Base-by-base conservation (phyloP, 2,113 vertebrate genomes). In the Python bivittatus region DNA sequence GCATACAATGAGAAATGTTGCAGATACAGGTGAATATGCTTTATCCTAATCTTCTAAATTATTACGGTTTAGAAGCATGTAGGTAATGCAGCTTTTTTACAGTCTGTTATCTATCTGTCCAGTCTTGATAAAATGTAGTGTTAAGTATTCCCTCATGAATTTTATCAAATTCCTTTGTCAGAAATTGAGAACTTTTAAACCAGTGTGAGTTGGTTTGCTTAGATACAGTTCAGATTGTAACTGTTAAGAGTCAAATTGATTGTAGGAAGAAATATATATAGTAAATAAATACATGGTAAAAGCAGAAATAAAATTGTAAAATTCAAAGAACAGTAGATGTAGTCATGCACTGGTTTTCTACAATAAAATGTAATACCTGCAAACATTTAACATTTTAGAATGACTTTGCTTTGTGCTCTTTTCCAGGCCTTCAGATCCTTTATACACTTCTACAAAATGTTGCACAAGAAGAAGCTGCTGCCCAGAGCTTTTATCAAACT, bases 1-100 rank as follows among this genome's bases (percentile, higher is more conserved):
- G 94, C 99, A 99, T 97, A 99, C 99, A 52, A 99, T 99, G 99
- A 99, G 99, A 97, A 99, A 99, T 1, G 99, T 99, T 95, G 99
- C 99, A 38, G 99, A 99, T 97, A 99, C 99, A 89, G 99, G 99
- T 99, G 96, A 98, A 68, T 54, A 53, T 27, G 8, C 9, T 79
- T 83, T 61, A 44, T 93, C 64, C 17, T 60, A n/a, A 84, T 89
- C 61, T 53, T 8, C 29, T 53, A 29, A 61, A 20, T 6, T 13
- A 22, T 11, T 4, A 11, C 84, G 38, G 48, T 53, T 88, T n/a
- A 15, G 29, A 79, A 79, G 33, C 33, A 79, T 9, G 17, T 79
- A 79, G 17, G 9, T 79, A n/a, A 79, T 79, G 33, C 6, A 38
- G 38, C 33, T 22, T 79, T 42, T 79, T 79, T 22, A 79, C 6